Conservation (phyloP, 2,888 invertebrate genomes). For the Caenorhabditis sp. region DNA sequence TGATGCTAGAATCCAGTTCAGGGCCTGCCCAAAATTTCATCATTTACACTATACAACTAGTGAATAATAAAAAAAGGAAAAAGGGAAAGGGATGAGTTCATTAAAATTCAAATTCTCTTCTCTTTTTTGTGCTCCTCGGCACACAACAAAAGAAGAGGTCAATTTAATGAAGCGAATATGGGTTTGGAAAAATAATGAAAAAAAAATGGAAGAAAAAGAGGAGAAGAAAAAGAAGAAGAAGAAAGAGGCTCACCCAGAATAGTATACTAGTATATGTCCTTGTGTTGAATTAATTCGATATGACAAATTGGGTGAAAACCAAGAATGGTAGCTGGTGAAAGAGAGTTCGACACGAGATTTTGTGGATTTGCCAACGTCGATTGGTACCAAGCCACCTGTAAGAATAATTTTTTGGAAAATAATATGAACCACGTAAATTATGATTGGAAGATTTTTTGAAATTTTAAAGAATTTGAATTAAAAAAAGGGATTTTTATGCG, state of each 20-base stretch:
- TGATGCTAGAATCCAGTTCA: not conserved
- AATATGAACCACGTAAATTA: not conserved
- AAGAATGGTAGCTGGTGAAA: not conserved
- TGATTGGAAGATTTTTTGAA: too few species aligned
- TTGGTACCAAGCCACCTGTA: not conserved
- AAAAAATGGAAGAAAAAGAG: not conserved
- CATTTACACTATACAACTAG: too few species aligned
- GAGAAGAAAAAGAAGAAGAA: not conserved
- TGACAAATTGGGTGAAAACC: not conserved
- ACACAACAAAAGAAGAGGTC: conserved; percentile 3
- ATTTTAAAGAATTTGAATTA: too few species aligned
- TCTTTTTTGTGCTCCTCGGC: not conserved
- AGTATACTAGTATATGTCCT: conserved; percentile 36
- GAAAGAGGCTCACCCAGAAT: not conserved
- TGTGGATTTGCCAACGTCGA: not conserved
- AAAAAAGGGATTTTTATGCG: too few species aligned
- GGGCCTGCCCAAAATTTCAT: not conserved
- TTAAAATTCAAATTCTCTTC: conserved; percentile 7
- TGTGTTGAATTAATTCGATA: conserved; percentile 11
- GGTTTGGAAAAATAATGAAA: not conserved
- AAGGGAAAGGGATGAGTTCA: not conserved
- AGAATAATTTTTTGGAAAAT: not conserved
- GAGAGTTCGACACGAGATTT: not conserved
- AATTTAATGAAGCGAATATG: conserved; percentile 7
- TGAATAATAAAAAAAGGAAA: not conserved